Base-by-base conservation (phyloP, 2,797 vertebrate species). In the Falco concolor region DNA sequence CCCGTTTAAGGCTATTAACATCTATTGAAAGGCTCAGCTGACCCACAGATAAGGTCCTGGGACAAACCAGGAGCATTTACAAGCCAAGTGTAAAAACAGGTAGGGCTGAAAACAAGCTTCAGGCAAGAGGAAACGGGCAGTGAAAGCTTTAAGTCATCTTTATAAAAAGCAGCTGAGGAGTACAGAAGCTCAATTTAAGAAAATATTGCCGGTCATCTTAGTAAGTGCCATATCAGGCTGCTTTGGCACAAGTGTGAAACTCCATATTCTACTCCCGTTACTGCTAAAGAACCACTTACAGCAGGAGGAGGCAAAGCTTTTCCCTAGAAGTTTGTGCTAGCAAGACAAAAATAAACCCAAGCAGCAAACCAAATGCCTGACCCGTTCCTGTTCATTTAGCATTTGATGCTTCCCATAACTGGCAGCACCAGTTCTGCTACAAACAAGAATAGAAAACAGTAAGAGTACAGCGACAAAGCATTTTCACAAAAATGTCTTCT, bases 311-410 rank as follows among this genome's bases (percentile, higher is more conserved):
- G 67, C 59, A 91, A 76, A 90, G 54, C 72, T 67, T 67, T 76
- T 84, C 56, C 47, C 72, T 17, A 25, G 9, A 42, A 76, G 45
- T 36, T 45, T 34, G 12, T 32, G 40, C 57, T 42, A 84, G 69
- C 10, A 27, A 81, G 89, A 93, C 84, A 79, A 95, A 92, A 94
- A 94, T 73, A 96, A 91, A 76, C 44, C 16, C 6, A 1, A 89
- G 74, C 15, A 8, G 50, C 32, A 79, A 89, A 84, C 45, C 30
- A 22, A 89, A 65, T 0, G 6, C 89, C 81, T 77, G 84, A 83
- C 56, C 93, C 8, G 0, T 6, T 89, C 84, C 91, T 77, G 47
- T 60, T 89, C 68, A 56, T 59, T 80, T 54, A 69, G 64, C 24
- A 47, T 74, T 25, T 57, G 38, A 76, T 76, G 79, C 69, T 72